Evolutionary conservation across 2,113 vertebrate genomes (phyloP), one percentile per base, ranked within the genome.

Genomic region (Dolichotis patagonum): DNA sequence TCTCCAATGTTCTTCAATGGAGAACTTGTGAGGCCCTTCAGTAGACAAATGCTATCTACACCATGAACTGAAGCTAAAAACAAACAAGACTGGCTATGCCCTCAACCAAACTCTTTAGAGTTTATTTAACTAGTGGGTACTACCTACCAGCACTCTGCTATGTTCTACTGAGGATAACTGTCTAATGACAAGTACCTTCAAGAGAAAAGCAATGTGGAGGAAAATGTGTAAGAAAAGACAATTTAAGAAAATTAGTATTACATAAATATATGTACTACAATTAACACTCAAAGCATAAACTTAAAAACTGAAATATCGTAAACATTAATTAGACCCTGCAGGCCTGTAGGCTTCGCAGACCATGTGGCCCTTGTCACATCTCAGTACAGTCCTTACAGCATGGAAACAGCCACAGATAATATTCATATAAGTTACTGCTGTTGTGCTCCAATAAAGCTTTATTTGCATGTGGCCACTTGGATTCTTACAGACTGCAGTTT

Each of bases 1-100:
- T 73, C 43, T 85, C 43, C 56, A 93, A 63, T 41, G 90, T 80
- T 85, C 63, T 77, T 85, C 7, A 41, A 88, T 7, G 26, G 75
- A 92, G 28, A 90, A 85, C 26, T 65, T 38, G 35, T 84, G 69
- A 8, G 49, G 82, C 13, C 22, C 84, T 91, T 90, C 85, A 78
- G 2, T 12, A 94, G 11, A 94, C 12, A 96, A 97, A 96, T 67
- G 24, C 22, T 91, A 81, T 83, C 28, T 84, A 90, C 17, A 86
- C 58, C 71, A 63, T 28, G 63, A 63, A 20, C 9, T 49, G 9
- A 85, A 90, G 12, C 62, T 87, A 38, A 75, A 81, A 43, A 69
- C 4, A 54, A 73, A 49, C 12, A 69, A 78, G 10, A 96, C 3
- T 75, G 35, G 4, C 49, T 77, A 69, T 73, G 54, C 26, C 54